A percentile compares a stretch with the other conserved stretches of the same genome.
These are phyloP conservation scores for Diarsia brunnea DNA, from an alignment of 2,888 invertebrate genomes.

Conservation along the genomic window DNA sequence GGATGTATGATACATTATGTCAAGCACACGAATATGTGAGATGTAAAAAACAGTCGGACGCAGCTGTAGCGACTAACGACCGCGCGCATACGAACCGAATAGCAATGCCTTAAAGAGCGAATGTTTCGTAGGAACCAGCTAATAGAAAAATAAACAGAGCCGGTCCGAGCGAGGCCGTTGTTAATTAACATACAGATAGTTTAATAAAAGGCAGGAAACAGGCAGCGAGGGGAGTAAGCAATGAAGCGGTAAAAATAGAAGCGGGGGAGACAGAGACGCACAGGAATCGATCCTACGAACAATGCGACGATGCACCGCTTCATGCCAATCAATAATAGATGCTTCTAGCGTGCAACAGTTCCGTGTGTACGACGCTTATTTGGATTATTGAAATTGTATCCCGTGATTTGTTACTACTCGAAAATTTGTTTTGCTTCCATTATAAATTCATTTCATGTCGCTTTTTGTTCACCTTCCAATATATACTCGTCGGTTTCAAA, in stretches of 20 bases:
- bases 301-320: slow-evolving; percentile 83
- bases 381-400: slow-evolving; percentile 53
- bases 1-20: slow-evolving; percentile 71
- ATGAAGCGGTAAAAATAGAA: slow-evolving; percentile 91
- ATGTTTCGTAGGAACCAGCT: slow-evolving; percentile 81
- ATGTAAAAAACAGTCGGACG: slow-evolving; percentile 62
- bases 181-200: slow-evolving; percentile 91
- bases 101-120: slow-evolving; percentile 78
- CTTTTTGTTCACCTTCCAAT: slow-evolving; percentile 23
- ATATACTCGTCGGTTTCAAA: slow-evolving; percentile 10
- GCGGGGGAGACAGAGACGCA: slow-evolving; percentile 85
- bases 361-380: slow-evolving; percentile 50
- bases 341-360: slow-evolving; percentile 65
- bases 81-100: slow-evolving; percentile 66
- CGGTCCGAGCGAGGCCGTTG: slow-evolving; percentile 85
- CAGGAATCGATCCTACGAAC: slow-evolving; percentile 87
- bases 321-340: slow-evolving; percentile 87
- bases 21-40: slow-evolving; percentile 49
- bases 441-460: slow-evolving; percentile 11
- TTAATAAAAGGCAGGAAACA: slow-evolving; percentile 90
- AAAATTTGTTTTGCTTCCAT: slow-evolving; percentile 8
- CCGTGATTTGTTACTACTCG: slow-evolving; percentile 35
- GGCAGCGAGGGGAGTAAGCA: slow-evolving; percentile 89
- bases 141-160: slow-evolving; percentile 87
- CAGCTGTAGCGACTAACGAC: slow-evolving; percentile 64